Evolutionary conservation across 2,113 vertebrate species (phyloP).

Genomic region (Chitala chitala): DNA sequence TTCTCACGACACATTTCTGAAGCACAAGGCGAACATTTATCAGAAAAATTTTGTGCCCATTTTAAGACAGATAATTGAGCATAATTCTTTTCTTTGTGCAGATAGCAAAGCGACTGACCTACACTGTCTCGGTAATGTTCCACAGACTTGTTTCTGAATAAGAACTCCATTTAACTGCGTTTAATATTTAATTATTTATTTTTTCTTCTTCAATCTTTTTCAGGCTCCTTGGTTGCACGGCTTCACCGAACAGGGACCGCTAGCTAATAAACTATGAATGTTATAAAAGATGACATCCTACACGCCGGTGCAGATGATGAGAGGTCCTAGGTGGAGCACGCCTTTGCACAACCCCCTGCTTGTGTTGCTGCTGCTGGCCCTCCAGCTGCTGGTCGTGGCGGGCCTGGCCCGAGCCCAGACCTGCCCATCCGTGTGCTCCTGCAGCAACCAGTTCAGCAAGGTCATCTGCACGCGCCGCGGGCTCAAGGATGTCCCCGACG

Average conservation of each 20-base stretch:
- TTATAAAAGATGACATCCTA: conserved; percentile 99
- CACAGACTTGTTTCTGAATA: background rate
- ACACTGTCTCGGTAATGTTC: background rate
- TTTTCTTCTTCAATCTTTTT: conserved; percentile 49
- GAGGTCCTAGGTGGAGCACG: conserved; percentile 99
- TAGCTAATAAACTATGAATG: conserved; percentile 98
- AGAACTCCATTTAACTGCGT: background rate
- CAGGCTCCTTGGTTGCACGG: conserved; percentile 56
- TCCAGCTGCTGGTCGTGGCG: conserved; percentile 96
- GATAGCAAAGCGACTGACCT: background rate
- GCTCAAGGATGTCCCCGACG: conserved; percentile 92
- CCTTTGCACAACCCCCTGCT: conserved; percentile 98
- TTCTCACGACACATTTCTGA: background rate
- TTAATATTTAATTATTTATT: background rate
- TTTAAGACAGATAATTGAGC: background rate
- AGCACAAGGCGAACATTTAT: background rate
- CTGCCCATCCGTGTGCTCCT: conserved; percentile 96
- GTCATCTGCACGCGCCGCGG: conserved; percentile 94
- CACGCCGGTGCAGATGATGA: conserved; percentile 99
- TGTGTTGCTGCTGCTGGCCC: conserved; percentile 95
- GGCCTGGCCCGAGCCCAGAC: conserved; percentile 95
- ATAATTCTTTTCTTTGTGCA: background rate
- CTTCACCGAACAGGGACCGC: conserved; percentile 82
- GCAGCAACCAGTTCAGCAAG: conserved; percentile 99
- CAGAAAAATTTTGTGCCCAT: background rate